These are phyloP conservation scores for Chauna torquata DNA, from an alignment of 2,113 vertebrate species.

Conservation along the genomic window DNA sequence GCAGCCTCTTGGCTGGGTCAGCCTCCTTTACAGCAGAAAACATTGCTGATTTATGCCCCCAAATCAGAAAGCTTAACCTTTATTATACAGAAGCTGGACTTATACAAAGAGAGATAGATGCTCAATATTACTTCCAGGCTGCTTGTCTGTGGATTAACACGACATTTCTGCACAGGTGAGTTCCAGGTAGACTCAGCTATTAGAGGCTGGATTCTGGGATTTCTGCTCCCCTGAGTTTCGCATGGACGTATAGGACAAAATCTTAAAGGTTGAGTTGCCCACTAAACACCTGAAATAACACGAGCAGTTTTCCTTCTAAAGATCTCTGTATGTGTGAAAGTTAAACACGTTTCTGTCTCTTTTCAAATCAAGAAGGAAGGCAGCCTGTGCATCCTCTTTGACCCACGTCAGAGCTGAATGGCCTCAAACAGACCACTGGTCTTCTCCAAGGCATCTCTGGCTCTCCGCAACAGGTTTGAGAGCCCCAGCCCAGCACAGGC, in stretches of 20 bases:
- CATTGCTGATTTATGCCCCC: neutral
- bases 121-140: neutral
- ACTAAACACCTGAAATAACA: neutral
- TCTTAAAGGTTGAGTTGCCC: neutral
- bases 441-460: neutral
- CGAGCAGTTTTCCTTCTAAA: neutral
- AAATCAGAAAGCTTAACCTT: neutral
- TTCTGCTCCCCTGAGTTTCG: neutral
- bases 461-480: neutral
- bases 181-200: neutral
- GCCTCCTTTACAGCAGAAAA: neutral
- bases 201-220: neutral
- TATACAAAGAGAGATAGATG: neutral
- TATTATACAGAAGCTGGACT: neutral
- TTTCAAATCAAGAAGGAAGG: neutral
- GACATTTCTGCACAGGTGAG: neutral
- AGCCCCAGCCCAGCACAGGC: neutral
- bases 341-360: neutral
- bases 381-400: neutral
- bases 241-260: neutral
- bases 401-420: neutral
- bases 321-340: neutral
- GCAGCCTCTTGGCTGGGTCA: neutral
- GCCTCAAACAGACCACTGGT: neutral
- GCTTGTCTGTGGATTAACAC: neutral